Base-by-base conservation (phyloP, 2,888 invertebrate species). In the Thereva unica region DNA sequence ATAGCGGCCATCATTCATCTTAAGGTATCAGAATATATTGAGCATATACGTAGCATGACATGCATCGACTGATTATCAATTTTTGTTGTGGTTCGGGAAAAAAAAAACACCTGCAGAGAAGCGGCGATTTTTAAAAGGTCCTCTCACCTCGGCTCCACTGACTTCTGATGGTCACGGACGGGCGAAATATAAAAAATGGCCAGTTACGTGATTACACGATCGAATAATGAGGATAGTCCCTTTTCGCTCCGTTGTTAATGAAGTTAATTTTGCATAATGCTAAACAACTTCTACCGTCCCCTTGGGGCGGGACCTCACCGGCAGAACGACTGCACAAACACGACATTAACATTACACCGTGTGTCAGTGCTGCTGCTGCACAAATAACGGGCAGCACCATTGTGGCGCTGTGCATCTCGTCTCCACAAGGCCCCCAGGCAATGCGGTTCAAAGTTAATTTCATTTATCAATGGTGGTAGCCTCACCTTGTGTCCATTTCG, bases 241-340 rank as follows among this genome's bases (percentile, higher is more conserved):
- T 59, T 59, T 59, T 47, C 57, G 38, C 57, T 47, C 57, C 37
- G 7, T 9, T 12, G 57, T 59, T 59, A 47, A 59, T 53, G 10
- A 37, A 47, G 38, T 7, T 12, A 38, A 47, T 47, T 59, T 59
- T 59, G 47, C 57, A 59, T 59, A 59, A 59, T 59, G 47, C 23
- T 38, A 12, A n/a, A 23, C 23, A 59, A 12, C 41, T 37, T 38
- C 10, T 47, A 38, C 7, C 38, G 45, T 35, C n/a, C 37, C 7
- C 37, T 34, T 5, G 47, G 38, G 37, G 37, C 47, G 47, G 47
- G 47, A 47, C 12, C 37, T 35, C 37, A 35, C 47, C 35, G 34
- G 47, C 8, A 47, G 57, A 38, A 50, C 35, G 35, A 47, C 9
- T 47, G 12, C 4, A 10, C 41, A 12, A 57, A 59, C 47, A 9